Base-by-base conservation (phyloP, 1,140 invertebrate species). In the Pinna nobilis region DNA sequence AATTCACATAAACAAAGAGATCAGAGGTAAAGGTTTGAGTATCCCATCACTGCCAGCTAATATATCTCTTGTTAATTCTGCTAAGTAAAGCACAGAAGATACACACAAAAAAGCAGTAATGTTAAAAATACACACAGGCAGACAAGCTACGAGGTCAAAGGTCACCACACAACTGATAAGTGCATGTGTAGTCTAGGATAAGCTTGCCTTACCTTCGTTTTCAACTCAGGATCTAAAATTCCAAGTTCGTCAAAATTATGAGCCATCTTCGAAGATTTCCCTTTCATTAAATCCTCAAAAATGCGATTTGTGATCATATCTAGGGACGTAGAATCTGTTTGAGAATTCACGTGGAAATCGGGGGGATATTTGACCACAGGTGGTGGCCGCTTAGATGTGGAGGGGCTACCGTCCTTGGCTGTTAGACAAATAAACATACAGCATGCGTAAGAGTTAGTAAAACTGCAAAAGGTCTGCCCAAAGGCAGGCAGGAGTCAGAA, bases 241-340 rank as follows among this genome's bases (percentile, higher is more conserved):
- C 87, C 87, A 60, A 89, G 79, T 60, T 89, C 88, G 84, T 90
- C 88, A 87, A 89, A 89, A 59, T 81, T 76, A 79, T 83, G 81
- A 70, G 79, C 88, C 87, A 63, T 85, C 86, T 81, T 92, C 89
- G 60, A 90, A n/a, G n/a, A n/a, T 87, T 87, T 94, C 91, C 75
- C 93, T 92, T 85, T 94, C 93, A 95, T 88, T 39, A 96, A 88
- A 79, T 95, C 94, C 84, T 95, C 94, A 88, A 95, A 96, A 60
- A 95, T 94, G 88, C 93, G 92, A 90, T 95, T 95, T 28, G 94
- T 95, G 50, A 95, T 94, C 88, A 95, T 94, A 79, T 95, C 94
- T 51, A 95, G 88, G 15, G 81, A 76, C 37, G 69, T 80, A 6
- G 51, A 64, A 41, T 60, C 55, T 23, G 53, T 67, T 55, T 57